Base-by-base conservation (phyloP, 2,797 vertebrate genomes). In the Sebastes diaconus region DNA sequence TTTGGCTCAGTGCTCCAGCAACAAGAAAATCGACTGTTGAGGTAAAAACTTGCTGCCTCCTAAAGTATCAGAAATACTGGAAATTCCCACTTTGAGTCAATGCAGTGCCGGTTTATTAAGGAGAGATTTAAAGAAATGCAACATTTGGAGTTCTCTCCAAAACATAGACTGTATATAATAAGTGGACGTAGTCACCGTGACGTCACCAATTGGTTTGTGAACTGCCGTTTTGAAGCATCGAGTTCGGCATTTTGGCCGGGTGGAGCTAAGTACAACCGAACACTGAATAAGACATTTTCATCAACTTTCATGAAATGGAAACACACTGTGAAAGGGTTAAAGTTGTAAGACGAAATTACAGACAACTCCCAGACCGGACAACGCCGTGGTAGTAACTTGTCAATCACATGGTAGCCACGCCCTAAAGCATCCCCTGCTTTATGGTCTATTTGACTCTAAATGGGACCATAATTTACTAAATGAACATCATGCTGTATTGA, bases 41-140 rank as follows among this genome's bases (percentile, higher is more conserved):
- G 59, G 54, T 34, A 73, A 74, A 82, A 82, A 75, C 13, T 27
- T 2, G 13, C 30, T n/a, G 27, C n/a, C 10, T 73, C 72, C 30
- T 12, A 59, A 74, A 80, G 60, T 50, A 55, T 68, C 32, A 74
- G 70, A 66, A 75, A 73, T 64, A 65, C 70, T 77, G 61, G 52
- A 32, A 83, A 84, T 83, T 73, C 68, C 24, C 36, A 66, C 68
- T 77, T 57, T 67, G 69, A 80, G 39, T 66, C 36, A 29, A 63
- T 22, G 58, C 75, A 24, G 29, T 16, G 39, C 8, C 16, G 34
- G 52, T 73, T 76, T 78, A 75, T 75, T 64, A 25, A 59, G 50
- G 58, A 69, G 68, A 5, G 30, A 63, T 68, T 61, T 36, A 9
- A 61, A 74, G 22, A 63, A 11, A 58, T 59, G 55, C 52, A 50